Evolutionary conservation across 2,888 invertebrate species (phyloP), one percentile per base, ranked within the genome.

Genomic region (Amiota mariae): DNA sequence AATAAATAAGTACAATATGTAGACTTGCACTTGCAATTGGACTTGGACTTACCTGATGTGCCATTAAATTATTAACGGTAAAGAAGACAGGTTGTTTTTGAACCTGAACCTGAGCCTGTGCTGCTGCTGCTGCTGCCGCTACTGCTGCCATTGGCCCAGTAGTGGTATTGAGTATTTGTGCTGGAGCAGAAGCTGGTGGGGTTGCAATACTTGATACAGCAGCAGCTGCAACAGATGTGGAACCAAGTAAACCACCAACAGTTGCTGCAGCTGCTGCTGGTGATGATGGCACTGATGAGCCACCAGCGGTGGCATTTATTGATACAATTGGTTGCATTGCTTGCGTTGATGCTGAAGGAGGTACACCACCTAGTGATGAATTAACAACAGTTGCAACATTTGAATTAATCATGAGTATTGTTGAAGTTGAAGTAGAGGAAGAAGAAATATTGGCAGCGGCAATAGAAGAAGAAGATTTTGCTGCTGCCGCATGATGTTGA

Each of bases 71-170:
- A 73, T 85, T 87, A 18, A 85, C 81, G 71, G 88, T 80, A 76
- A 90, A 89, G 81, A 88, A 87, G 75, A 90, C 67, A 10, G 54
- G 83, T 75, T 86, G 86, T 70, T 87, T 86, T 66, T 85, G 86
- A 20, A 11, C 59, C 8, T 85, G 86, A 20, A 11, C 59, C 8
- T 20, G 36, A 12, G 54, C 3, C 49, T 74, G 86, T 54, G 54
- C n/a, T 8, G 85, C 84, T n/a, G 81, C 77, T 72, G 71, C 76
- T 73, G 82, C 73, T 54, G 54, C n/a, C 6, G 85, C 84, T n/a
- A 81, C 77, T 72, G 71, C 76, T 73, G 82, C 73, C 48, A 82
- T 85, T 13, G 74, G 72, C 48, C 71, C 75, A 4, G 36, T 36
- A 36, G 78, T 75, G 36, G 85, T 71, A 63, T 86, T 77, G 54